phyloP scores from a whole-genome alignment of 64 coral and sea anemone genomes.

The Stylophora pistillata region DNA sequence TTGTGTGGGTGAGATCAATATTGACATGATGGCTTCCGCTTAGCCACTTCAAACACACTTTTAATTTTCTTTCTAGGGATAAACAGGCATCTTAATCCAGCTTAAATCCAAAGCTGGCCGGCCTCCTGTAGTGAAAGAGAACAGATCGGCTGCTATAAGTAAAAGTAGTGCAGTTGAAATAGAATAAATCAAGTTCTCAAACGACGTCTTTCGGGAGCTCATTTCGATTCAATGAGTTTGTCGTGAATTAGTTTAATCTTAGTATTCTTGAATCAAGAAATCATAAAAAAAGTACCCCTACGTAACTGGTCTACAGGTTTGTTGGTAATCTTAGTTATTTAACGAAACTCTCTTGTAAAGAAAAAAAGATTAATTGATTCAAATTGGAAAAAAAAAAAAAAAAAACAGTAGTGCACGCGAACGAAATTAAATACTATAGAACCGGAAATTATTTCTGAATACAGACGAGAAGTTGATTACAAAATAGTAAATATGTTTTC shows the following conservation, averaged over 20 bases:
- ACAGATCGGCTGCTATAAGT: background rate
- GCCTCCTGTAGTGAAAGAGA: conserved; percentile 9
- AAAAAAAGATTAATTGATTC: background rate
- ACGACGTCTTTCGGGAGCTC: too few species aligned
- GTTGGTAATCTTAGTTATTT: too few species aligned
- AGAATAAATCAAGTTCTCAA: too few species aligned
- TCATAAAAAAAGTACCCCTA: too few species aligned
- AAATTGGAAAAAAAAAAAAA: background rate
- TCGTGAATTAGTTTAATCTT: too few species aligned
- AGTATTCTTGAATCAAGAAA: too few species aligned
- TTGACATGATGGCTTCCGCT: conserved; percentile 16
- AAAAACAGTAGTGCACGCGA: background rate
- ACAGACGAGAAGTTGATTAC: background rate
- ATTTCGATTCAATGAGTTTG: too few species aligned
- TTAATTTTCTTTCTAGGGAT: conserved; percentile 15
- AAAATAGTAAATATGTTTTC: background rate
- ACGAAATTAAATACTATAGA: background rate
- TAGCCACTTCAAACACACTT: background rate
- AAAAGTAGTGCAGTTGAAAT: too few species aligned
- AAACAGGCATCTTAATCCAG: background rate
- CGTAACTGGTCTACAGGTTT: too few species aligned
- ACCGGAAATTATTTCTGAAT: background rate
- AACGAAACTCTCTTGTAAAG: too few species aligned
- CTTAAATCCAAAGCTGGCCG: background rate
- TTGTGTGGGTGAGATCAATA: background rate